Conservation (phyloP, 2,113 vertebrate species). For the Myrmophylax atrothorax region DNA sequence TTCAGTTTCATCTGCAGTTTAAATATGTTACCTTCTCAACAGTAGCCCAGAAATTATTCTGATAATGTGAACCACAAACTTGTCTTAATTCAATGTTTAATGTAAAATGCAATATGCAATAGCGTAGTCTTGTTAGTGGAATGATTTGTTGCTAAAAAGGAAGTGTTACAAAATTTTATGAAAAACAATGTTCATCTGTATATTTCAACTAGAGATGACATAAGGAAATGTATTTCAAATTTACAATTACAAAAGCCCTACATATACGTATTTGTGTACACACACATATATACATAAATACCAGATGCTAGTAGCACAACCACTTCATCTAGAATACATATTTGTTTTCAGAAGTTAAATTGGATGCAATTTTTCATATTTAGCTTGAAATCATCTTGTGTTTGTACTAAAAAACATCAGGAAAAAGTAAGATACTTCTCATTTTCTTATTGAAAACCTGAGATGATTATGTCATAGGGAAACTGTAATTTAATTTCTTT, state of each 20-base stretch:
- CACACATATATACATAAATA: background rate
- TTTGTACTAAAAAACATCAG: background rate
- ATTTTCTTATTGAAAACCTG: background rate
- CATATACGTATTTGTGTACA: accelerated
- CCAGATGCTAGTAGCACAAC: background rate
- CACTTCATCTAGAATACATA: background rate
- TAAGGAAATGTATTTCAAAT: background rate
- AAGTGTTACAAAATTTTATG: background rate
- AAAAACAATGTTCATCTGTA: background rate
- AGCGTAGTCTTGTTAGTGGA: background rate
- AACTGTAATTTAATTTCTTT: background rate
- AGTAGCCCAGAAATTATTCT: conserved; percentile 24
- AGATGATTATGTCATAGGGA: background rate
- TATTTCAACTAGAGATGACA: background rate
- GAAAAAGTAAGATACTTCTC: background rate
- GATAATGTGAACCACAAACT: background rate
- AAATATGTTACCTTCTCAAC: conserved; percentile 10
- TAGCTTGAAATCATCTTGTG: background rate
- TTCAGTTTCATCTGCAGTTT: conserved; percentile 64
- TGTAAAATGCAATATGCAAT: conserved; percentile 3
- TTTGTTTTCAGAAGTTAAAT: background rate
- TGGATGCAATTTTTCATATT: background rate
- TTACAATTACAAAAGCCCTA: no score
- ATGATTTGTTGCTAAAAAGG: background rate
- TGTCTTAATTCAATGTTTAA: conserved; percentile 34